Percentiles rank a stretch among this genome's conserved stretches.
Conservation (phyloP, 1,140 invertebrate species). For the Neuroterus valhalla region DNA sequence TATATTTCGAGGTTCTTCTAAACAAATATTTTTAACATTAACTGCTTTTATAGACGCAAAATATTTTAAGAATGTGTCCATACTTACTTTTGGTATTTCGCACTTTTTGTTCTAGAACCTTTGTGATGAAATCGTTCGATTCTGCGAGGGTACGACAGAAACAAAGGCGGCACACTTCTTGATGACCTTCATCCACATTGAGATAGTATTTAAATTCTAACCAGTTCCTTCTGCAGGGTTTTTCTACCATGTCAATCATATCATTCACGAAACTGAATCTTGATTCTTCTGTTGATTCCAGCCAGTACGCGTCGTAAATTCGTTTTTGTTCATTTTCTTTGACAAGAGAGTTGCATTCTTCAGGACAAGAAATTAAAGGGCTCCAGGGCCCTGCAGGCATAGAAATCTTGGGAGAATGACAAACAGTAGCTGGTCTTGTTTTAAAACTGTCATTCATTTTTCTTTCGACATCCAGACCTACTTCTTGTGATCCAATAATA, state of each 20-base stretch:
- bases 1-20: background rate
- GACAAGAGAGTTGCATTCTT: no score
- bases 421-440: no score
- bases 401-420: background rate
- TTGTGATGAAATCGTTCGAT: background rate
- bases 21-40: background rate
- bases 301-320: no score
- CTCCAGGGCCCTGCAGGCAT: no score
- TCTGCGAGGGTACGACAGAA: background rate
- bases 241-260: no score
- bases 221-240: background rate
- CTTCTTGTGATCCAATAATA: no score
- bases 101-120: background rate
- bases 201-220: background rate
- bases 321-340: no score
- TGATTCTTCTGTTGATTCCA: no score
- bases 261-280: no score
- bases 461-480: no score
- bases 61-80: background rate
- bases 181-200: background rate
- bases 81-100: background rate
- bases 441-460: no score
- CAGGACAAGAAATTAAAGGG: no score
- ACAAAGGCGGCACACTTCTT: slow-evolving; percentile 3
- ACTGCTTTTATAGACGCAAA: background rate